phyloP scores from a whole-genome alignment of 2,888 invertebrate species.

The Sarcophaga carnaria region DNA sequence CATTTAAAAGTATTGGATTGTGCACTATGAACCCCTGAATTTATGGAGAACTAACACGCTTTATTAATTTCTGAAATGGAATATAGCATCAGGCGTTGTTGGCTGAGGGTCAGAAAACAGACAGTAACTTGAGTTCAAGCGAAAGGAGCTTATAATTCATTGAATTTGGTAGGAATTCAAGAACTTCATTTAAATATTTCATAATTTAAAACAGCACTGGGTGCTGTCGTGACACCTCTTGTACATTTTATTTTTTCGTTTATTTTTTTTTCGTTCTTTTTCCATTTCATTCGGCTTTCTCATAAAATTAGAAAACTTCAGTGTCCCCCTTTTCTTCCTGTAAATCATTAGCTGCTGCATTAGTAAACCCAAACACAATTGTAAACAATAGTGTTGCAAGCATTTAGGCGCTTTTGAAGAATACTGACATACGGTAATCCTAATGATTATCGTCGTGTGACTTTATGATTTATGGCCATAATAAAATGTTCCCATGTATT shows the following conservation, averaged over 20 bases:
- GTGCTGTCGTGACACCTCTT: too few relatives aligned
- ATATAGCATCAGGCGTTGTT: not conserved
- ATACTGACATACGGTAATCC: slow-evolving; percentile 70
- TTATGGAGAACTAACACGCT: slow-evolving; percentile 13
- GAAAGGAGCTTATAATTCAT: too few relatives aligned
- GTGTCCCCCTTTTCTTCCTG: slow-evolving; percentile 29
- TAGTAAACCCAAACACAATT: slow-evolving; percentile 75
- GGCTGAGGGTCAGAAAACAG: too few relatives aligned
- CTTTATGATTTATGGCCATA: slow-evolving; percentile 80
- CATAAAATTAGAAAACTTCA: not conserved
- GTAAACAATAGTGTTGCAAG: slow-evolving; percentile 23
- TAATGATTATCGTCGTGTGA: slow-evolving; percentile 75
- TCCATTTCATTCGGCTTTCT: slow-evolving; percentile 39
- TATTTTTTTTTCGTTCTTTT: slow-evolving; percentile 18
- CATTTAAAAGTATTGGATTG: slow-evolving; percentile 22
- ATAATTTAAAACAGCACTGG: too few relatives aligned
- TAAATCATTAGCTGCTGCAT: slow-evolving; percentile 78
- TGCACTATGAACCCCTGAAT: slow-evolving; percentile 40
- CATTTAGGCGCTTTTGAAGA: slow-evolving; percentile 8
- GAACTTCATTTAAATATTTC: too few relatives aligned
- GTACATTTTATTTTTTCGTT: not conserved
- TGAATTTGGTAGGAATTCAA: too few relatives aligned
- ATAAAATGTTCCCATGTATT: slow-evolving; percentile 74
- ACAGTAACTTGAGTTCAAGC: too few relatives aligned
- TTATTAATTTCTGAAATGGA: slow-evolving; percentile 1